These are phyloP conservation scores for Amphiprion percula DNA, from an alignment of 2,113 vertebrate species.

Conservation along the genomic window DNA sequence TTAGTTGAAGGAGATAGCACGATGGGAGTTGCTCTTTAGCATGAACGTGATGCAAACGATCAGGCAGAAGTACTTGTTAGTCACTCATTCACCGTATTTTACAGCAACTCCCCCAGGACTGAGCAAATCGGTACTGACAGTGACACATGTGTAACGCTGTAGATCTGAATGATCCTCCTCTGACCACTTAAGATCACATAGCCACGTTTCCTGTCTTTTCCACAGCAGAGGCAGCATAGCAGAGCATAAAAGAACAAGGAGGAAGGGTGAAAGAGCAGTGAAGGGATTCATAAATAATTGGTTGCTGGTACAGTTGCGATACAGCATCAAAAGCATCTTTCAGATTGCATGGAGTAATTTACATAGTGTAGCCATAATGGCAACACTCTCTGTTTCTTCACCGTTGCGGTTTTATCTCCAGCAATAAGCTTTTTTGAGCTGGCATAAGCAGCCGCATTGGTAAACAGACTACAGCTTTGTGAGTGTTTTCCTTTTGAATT, in stretches of 20 bases:
- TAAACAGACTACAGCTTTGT: slow-evolving; percentile 24
- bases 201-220: background rate
- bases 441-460: background rate
- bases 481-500: background rate
- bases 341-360: slow-evolving; percentile 20
- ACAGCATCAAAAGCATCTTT: slow-evolving; percentile 42
- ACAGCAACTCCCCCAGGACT: background rate
- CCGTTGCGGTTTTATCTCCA: background rate
- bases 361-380: slow-evolving; percentile 5
- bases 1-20: slow-evolving; percentile 17
- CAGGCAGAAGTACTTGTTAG: background rate
- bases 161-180: slow-evolving; percentile 26
- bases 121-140: background rate
- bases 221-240: slow-evolving; percentile 11
- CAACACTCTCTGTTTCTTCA: background rate
- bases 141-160: background rate
- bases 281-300: slow-evolving; percentile 53
- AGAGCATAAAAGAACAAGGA: slow-evolving; percentile 9
- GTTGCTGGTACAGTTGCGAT: background rate
- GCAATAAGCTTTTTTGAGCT: slow-evolving; percentile 20
- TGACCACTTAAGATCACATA: slow-evolving; percentile 29
- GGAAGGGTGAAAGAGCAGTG: slow-evolving; percentile 10
- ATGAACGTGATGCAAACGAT: background rate
- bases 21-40: slow-evolving; percentile 4
- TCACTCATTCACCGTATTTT: slow-evolving; percentile 6